Evolutionary conservation across 2,888 invertebrate genomes (phyloP).

Genomic region (Drosophila heteroneura): DNA sequence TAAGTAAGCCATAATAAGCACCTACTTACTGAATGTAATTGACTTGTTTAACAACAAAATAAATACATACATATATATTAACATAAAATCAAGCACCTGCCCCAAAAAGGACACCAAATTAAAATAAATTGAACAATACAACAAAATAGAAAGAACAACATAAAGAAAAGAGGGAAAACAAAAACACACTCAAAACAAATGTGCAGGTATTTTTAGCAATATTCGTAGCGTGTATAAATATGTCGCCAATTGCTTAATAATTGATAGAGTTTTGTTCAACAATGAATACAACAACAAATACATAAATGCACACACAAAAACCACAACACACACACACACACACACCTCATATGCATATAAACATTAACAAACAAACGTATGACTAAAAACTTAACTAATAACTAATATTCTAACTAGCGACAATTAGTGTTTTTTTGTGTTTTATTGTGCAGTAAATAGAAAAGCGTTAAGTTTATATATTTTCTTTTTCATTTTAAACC

Average conservation of each 20-base stretch:
- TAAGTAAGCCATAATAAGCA: conserved; percentile 24
- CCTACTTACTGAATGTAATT: conserved; percentile 50
- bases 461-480: conserved; percentile 44
- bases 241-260: conserved; percentile 69
- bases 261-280: conserved; percentile 53
- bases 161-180: conserved; percentile 17
- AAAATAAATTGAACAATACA: conserved; percentile 9
- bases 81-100: conserved; percentile 73
- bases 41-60: conserved; percentile 45
- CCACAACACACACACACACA: conserved; percentile 22
- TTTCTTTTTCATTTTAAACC: conserved; percentile 33
- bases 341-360: conserved; percentile 72
- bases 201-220: conserved; percentile 77
- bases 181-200: conserved; percentile 31
- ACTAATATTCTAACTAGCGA: conserved; percentile 36
- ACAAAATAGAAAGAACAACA: conserved; percentile 24
- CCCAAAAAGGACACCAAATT: conserved; percentile 53
- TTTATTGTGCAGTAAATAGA: conserved; percentile 53
- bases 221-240: conserved; percentile 75
- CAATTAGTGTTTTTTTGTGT: conserved; percentile 32
- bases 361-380: conserved; percentile 55
- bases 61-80: conserved; percentile 41
- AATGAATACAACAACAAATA: conserved; percentile 8
- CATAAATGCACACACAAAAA: conserved; percentile 21
- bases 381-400: conserved; percentile 47